phyloP scores from a whole-genome alignment of 2,797 vertebrate species.

The Malacoraja senta region DNA sequence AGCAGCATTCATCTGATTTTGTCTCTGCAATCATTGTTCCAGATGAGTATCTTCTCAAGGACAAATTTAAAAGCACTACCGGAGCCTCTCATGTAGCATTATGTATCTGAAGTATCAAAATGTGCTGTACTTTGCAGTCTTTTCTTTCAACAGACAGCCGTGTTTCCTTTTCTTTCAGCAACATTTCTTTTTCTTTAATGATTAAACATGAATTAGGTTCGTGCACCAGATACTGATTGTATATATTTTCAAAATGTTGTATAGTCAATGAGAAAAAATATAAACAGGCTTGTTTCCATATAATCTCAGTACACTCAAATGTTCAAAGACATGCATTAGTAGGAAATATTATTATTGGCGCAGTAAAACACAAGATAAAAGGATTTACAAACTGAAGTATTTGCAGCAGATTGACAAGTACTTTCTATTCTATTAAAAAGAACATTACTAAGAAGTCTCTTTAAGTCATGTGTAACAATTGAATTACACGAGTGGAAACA shows the following conservation, averaged over 20 bases:
- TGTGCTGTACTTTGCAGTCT: slow-evolving; percentile 36
- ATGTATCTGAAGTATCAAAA: slow-evolving; percentile 49
- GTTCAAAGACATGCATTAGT: background rate
- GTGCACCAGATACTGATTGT: background rate
- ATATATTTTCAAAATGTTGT: slow-evolving; percentile 3
- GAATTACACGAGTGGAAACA: background rate
- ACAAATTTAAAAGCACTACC: slow-evolving; percentile 53
- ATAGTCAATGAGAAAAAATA: background rate
- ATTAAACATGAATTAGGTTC: slow-evolving; percentile 12
- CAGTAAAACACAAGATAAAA: slow-evolving; percentile 3
- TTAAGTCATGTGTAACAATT: slow-evolving; percentile 18
- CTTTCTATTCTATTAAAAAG: slow-evolving; percentile 26
- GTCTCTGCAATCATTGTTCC: slow-evolving; percentile 45
- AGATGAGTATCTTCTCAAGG: slow-evolving; percentile 47
- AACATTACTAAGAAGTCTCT: slow-evolving; percentile 3
- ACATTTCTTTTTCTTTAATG: background rate
- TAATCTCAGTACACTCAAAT: background rate
- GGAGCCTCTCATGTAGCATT: slow-evolving; percentile 44
- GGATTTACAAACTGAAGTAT: slow-evolving; percentile 7
- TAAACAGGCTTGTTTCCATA: background rate
- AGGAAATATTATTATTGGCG: background rate
- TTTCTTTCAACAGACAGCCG: background rate
- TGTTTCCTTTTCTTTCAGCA: slow-evolving; percentile 14
- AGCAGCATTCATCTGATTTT: slow-evolving; percentile 52
- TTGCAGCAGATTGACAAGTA: background rate